Evolutionary conservation across 2,113 vertebrate genomes (phyloP).

Genomic region (Caracal caracal): DNA sequence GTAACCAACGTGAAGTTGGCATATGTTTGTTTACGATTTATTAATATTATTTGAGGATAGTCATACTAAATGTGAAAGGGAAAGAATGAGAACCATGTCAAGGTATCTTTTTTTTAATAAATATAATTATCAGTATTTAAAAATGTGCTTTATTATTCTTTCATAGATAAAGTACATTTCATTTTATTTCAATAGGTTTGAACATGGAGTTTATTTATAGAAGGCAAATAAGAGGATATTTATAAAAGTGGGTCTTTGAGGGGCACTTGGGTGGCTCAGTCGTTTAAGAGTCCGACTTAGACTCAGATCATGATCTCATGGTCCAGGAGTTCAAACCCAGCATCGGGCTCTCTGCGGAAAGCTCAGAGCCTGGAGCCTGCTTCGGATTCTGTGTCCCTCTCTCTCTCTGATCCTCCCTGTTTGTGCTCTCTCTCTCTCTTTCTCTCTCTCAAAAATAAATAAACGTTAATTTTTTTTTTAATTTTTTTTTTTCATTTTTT

Average conservation of each 20-base stretch:
- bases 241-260: background rate
- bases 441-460: too few relatives aligned
- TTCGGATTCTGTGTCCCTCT: too few relatives aligned
- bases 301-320: too few relatives aligned
- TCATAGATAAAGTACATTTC: background rate
- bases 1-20: background rate
- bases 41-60: background rate
- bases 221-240: background rate
- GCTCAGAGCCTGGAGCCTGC: too few relatives aligned
- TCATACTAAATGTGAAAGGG: constrained; percentile 14
- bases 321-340: too few relatives aligned
- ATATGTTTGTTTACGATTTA: background rate
- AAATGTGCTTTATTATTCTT: background rate
- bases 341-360: too few relatives aligned
- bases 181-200: constrained; percentile 28
- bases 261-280: too few relatives aligned
- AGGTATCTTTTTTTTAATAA: background rate
- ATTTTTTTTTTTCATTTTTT: too few relatives aligned
- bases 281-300: too few relatives aligned
- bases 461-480: too few relatives aligned
- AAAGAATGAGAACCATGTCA: background rate
- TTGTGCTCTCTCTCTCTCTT: too few relatives aligned
- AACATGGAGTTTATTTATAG: background rate
- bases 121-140: background rate
- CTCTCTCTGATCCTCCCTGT: too few relatives aligned